Conservation (phyloP, 1,140 invertebrate species). For the Pissodes strobi region DNA sequence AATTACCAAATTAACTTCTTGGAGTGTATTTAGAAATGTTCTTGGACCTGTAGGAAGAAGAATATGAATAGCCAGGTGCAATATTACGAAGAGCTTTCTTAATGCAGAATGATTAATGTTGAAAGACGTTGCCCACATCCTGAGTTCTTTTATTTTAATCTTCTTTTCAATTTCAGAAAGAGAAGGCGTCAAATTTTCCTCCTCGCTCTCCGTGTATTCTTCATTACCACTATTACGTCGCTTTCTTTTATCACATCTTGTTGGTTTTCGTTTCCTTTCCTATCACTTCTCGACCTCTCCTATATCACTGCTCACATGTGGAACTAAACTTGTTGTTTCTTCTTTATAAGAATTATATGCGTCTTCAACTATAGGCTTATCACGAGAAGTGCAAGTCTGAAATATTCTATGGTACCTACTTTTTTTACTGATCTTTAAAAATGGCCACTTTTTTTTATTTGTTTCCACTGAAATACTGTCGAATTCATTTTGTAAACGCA, state of each 20-base stretch:
- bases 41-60: background rate
- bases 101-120: too few relatives aligned
- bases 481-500: too few relatives aligned
- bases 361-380: background rate
- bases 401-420: background rate
- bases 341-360: background rate
- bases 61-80: background rate
- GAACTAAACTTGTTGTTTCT: too few relatives aligned
- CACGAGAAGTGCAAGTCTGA: background rate
- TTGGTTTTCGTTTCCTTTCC: too few relatives aligned
- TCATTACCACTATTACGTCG: background rate
- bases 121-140: too few relatives aligned
- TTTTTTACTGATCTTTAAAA: background rate
- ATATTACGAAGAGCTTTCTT: background rate
- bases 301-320: too few relatives aligned
- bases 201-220: background rate
- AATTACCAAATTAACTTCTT: background rate
- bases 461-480: too few relatives aligned
- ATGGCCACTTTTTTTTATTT: background rate
- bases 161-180: background rate
- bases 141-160: too few relatives aligned
- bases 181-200: background rate
- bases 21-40: background rate
- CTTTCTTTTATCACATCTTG: background rate
- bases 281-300: too few relatives aligned